phyloP scores from a whole-genome alignment of 1,140 invertebrate genomes.

The Bacillus rossius region DNA sequence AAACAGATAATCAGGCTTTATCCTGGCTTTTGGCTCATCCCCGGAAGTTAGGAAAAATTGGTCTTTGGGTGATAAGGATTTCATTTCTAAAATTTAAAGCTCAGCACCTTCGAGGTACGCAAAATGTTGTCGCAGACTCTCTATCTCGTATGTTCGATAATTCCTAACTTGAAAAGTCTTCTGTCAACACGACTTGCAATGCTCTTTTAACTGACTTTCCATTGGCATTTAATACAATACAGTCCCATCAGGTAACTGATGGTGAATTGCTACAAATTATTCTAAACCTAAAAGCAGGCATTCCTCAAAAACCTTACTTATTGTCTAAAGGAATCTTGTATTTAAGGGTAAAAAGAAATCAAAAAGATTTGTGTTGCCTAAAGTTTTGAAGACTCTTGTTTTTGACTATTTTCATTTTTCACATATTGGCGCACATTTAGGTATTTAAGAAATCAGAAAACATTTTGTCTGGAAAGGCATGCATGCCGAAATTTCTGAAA shows the following conservation, averaged over 20 bases:
- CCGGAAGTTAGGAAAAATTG: not conserved
- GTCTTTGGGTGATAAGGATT: not conserved
- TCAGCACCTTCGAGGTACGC: not conserved
- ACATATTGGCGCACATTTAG: not conserved
- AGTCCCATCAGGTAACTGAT: not conserved
- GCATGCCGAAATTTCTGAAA: not conserved
- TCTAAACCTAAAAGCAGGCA: not conserved
- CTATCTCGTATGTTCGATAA: not conserved
- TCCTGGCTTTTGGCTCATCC: not conserved
- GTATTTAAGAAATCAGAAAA: not conserved
- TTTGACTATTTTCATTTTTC: not conserved
- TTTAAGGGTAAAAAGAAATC: not conserved
- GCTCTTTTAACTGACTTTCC: not conserved
- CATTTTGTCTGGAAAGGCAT: not conserved
- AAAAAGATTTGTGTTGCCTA: not conserved
- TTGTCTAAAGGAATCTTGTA: not conserved
- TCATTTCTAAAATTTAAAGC: not conserved
- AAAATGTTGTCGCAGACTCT: not conserved
- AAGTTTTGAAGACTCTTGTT: not conserved
- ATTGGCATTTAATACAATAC: not conserved
- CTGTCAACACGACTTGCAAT: not conserved
- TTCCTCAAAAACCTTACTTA: not conserved
- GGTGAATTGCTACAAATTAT: not conserved
- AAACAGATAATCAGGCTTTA: not conserved
- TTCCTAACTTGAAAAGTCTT: too few species aligned